A percentile compares a stretch with the other conserved stretches of the same genome.
Evolutionary conservation across 2,113 vertebrate species (phyloP).

Genomic region (Myotis lucifugus): DNA sequence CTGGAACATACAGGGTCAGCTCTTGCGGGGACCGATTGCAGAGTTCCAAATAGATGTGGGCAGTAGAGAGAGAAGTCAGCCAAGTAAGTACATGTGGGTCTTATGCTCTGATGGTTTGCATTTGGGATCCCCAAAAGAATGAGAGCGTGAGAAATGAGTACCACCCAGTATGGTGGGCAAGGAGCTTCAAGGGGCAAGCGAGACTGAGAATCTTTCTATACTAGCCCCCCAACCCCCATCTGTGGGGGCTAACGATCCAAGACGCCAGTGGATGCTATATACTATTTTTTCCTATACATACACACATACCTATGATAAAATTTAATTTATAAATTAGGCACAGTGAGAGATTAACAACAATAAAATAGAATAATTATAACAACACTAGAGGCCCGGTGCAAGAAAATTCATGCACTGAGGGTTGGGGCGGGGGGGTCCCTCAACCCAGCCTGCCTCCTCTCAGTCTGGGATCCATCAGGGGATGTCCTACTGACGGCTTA

Average conservation of each 20-base stretch:
- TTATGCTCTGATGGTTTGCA: constrained; percentile 20
- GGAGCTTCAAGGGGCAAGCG: neutral
- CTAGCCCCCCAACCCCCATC: neutral
- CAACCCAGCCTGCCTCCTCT: too few relatives aligned
- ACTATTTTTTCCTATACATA: neutral
- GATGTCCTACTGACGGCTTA: too few relatives aligned
- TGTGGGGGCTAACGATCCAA: neutral
- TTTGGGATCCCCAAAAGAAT: constrained; percentile 2
- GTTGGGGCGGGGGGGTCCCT: too few relatives aligned
- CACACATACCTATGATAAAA: neutral
- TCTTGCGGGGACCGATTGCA: constrained; percentile 41
- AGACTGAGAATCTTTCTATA: neutral
- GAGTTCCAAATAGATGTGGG: constrained; percentile 55
- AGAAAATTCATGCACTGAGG: too few relatives aligned
- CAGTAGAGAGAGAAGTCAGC: constrained; percentile 18
- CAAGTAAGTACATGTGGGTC: constrained; percentile 29
- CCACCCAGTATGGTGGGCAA: neutral
- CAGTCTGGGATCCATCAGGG: too few relatives aligned
- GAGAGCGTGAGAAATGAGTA: constrained; percentile 12
- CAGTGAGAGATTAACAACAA: neutral
- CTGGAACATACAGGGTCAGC: constrained; percentile 70
- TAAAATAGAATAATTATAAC: neutral
- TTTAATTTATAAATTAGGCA: neutral
- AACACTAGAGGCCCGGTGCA: neutral
- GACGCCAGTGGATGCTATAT: neutral